Conservation (phyloP, 2,797 vertebrate species). For the Steatocranus sp. region DNA sequence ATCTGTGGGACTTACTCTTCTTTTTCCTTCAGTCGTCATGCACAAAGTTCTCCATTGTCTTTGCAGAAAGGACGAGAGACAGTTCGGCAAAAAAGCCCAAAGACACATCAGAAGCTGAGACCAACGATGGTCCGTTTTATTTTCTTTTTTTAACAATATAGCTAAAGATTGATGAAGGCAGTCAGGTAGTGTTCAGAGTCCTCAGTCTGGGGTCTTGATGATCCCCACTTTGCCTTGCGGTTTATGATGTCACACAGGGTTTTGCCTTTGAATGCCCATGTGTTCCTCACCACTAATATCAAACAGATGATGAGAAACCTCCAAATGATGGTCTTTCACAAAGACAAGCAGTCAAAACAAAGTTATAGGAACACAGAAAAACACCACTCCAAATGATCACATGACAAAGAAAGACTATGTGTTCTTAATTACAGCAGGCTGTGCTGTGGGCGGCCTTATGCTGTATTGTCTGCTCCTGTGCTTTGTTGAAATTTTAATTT, state of each 20-base stretch:
- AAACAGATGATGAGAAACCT: conserved; percentile 82
- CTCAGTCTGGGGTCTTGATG: conserved; percentile 64
- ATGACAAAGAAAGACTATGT: conserved; percentile 50
- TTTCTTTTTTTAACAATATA: conserved; percentile 8
- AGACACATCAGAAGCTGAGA: background rate
- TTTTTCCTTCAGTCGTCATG: background rate
- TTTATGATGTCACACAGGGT: conserved; percentile 79
- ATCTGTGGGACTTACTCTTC: background rate
- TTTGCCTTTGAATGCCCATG: conserved; percentile 80
- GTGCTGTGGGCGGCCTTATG: conserved; percentile 26
- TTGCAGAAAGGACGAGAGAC: background rate
- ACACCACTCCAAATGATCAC: conserved; percentile 61
- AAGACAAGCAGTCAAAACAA: conserved; percentile 84
- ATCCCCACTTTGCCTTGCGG: conserved; percentile 72
- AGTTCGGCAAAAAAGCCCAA: background rate
- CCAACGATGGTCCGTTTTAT: background rate
- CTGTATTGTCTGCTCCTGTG: conserved; percentile 18
- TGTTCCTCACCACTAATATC: conserved; percentile 84
- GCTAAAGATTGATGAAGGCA: conserved; percentile 39
- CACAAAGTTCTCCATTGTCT: background rate
- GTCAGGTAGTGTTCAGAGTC: conserved; percentile 66
- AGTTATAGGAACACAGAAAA: conserved; percentile 77
- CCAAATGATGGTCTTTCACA: conserved; percentile 79
- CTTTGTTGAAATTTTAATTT: conserved; percentile 19
- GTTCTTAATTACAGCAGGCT: conserved; percentile 64